Percentiles rank a stretch among this genome's conserved stretches.
Conservation (phyloP, 2,113 vertebrate species). For the Bufo gargarizans region DNA sequence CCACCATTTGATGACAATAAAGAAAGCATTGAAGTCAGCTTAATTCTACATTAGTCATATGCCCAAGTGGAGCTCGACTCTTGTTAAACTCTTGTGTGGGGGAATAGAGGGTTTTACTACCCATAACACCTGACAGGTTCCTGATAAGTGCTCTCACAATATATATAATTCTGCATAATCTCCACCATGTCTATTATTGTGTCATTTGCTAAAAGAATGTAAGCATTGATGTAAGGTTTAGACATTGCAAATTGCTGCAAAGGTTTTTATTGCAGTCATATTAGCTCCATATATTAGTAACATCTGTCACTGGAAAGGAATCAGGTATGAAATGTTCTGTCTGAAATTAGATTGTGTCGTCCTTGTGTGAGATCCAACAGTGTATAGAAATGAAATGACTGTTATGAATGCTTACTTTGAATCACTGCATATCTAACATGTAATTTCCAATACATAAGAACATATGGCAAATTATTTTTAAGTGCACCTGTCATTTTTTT, state of each 20-base stretch:
- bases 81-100: slow-evolving; percentile 10
- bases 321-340: not conserved
- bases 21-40: slow-evolving; percentile 39
- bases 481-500: not conserved
- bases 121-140: slow-evolving; percentile 15
- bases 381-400: not conserved
- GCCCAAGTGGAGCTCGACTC: slow-evolving; percentile 24
- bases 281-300: slow-evolving; percentile 31
- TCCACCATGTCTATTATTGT: slow-evolving; percentile 3
- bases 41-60: slow-evolving; percentile 55
- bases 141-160: slow-evolving; percentile 8
- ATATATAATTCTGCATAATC: slow-evolving; percentile 36
- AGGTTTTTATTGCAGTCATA: slow-evolving; percentile 7
- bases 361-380: not conserved
- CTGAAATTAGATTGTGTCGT: not conserved
- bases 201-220: slow-evolving; percentile 32
- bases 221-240: not conserved
- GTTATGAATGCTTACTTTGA: not conserved
- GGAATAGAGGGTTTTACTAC: slow-evolving; percentile 33
- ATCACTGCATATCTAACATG: not conserved
- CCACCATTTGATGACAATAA: slow-evolving; percentile 25
- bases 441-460: not conserved
- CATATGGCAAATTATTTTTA: not conserved
- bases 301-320: slow-evolving; percentile 9
- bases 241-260: not conserved